phyloP scores from a whole-genome alignment of 2,113 vertebrate species.

The Petromus typicus region DNA sequence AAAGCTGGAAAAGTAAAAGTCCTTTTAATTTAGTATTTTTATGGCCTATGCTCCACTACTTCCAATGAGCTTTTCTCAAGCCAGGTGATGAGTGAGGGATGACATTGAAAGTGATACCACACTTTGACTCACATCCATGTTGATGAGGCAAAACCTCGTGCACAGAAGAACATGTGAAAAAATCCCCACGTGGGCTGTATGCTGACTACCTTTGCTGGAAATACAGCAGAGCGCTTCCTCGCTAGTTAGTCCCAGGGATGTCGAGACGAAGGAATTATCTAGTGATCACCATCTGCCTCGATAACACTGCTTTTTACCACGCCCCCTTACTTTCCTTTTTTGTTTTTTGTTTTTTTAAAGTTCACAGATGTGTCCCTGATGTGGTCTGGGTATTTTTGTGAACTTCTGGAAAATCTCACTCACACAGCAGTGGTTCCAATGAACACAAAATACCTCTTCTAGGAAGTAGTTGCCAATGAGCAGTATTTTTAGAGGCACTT shows the following conservation, averaged over 20 bases:
- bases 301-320: slow-evolving; percentile 9
- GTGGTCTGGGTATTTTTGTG: slow-evolving; percentile 77
- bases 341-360: too few species aligned
- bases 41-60: slow-evolving; percentile 17
- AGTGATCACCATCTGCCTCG: background rate
- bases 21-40: background rate
- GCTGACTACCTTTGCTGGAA: background rate
- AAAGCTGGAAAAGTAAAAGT: background rate
- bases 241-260: background rate
- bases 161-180: slow-evolving; percentile 21
- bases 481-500: slow-evolving; percentile 86
- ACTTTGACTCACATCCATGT: slow-evolving; percentile 42
- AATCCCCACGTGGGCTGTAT: background rate
- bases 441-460: slow-evolving; percentile 85
- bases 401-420: slow-evolving; percentile 88
- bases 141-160: slow-evolving; percentile 12
- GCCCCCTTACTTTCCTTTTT: slow-evolving; percentile 39
- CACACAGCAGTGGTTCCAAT: slow-evolving; percentile 84
- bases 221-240: background rate
- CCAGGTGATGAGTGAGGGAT: background rate
- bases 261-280: background rate
- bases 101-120: background rate
- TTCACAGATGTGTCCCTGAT: slow-evolving; percentile 76
- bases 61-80: slow-evolving; percentile 30
- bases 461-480: slow-evolving; percentile 85